phyloP scores from a whole-genome alignment of 2,888 invertebrate genomes.

The Autographa gamma region DNA sequence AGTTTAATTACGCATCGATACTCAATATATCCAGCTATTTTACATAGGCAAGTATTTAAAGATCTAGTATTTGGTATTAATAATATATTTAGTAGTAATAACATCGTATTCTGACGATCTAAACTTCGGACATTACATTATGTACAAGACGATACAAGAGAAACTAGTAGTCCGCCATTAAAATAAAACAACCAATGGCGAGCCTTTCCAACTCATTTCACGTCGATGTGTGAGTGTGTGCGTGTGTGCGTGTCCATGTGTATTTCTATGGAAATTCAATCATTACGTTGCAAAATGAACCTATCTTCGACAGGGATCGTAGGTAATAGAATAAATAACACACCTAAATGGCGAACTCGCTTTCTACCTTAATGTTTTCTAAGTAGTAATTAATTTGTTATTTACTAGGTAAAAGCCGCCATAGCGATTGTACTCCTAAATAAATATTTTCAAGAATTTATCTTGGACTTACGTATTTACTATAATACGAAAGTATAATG shows the following conservation, averaged over 20 bases:
- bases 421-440: too few relatives aligned
- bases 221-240: slow-evolving; percentile 22
- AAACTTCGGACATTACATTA: background rate
- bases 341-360: background rate
- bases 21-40: too few relatives aligned
- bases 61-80: too few relatives aligned
- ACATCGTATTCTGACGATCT: too few relatives aligned
- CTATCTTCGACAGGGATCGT: slow-evolving; percentile 32
- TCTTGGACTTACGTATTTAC: too few relatives aligned
- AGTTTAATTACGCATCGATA: too few relatives aligned
- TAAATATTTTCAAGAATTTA: too few relatives aligned
- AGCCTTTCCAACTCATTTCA: slow-evolving; percentile 22
- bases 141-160: background rate
- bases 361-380: background rate
- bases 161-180: background rate
- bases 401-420: too few relatives aligned
- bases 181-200: slow-evolving; percentile 16
- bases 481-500: too few relatives aligned
- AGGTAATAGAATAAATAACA: background rate
- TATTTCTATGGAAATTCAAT: slow-evolving; percentile 41
- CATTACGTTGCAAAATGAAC: slow-evolving; percentile 37
- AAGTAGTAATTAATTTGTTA: too few relatives aligned
- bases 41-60: too few relatives aligned
- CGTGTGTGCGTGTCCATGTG: slow-evolving; percentile 16
- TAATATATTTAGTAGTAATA: too few relatives aligned